Conservation (phyloP, 2,797 vertebrate species). For the Microtus obscurus region DNA sequence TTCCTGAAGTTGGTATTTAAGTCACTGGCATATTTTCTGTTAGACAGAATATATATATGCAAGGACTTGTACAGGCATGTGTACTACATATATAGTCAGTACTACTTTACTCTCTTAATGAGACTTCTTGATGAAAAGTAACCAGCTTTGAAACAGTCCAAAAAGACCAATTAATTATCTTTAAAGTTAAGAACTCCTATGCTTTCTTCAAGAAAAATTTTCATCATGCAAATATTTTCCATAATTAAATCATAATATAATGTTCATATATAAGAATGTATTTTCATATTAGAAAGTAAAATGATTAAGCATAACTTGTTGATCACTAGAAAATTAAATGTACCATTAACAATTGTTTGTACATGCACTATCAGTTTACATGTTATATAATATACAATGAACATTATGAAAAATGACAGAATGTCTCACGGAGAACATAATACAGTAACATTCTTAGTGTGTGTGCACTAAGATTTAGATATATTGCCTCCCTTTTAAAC, state of each 20-base stretch:
- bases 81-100: not conserved
- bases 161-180: slow-evolving; percentile 33
- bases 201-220: slow-evolving; percentile 2
- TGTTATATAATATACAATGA: not conserved
- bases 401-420: slow-evolving; percentile 36
- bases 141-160: slow-evolving; percentile 42
- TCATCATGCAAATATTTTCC: slow-evolving; percentile 33
- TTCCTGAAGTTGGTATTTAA: slow-evolving; percentile 12
- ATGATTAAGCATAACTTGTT: slow-evolving; percentile 33
- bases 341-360: slow-evolving; percentile 26
- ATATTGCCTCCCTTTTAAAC: not conserved
- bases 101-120: slow-evolving; percentile 1
- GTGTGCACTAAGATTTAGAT: not conserved
- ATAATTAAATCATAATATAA: slow-evolving; percentile 50
- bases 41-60: not conserved
- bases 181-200: slow-evolving; percentile 12
- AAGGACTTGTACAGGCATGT: not conserved
- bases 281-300: slow-evolving; percentile 12
- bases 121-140: not conserved
- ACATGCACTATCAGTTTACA: not conserved
- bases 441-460: not conserved
- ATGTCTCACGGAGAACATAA: not conserved
- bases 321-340: slow-evolving; percentile 11
- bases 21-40: slow-evolving; percentile 29
- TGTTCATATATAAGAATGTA: not conserved